Percentiles rank a stretch among this genome's conserved stretches.
These are phyloP conservation scores for Paramormyrops kingsleyae DNA, from an alignment of 2,113 vertebrate genomes.

Conservation along the genomic window DNA sequence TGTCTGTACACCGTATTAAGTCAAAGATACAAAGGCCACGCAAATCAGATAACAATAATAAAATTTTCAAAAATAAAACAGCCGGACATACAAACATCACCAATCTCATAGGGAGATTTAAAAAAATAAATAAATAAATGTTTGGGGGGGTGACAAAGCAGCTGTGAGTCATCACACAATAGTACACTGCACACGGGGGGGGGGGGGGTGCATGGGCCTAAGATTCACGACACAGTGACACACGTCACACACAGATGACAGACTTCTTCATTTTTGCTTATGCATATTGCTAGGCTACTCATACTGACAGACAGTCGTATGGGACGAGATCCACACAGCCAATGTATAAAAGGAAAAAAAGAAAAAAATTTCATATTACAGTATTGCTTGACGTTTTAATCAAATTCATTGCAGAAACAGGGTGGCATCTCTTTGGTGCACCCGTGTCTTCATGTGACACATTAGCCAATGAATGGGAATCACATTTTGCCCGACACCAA, in stretches of 20 bases:
- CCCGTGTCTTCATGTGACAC: conserved; percentile 23
- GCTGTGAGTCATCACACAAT: background rate
- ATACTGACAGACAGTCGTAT: background rate
- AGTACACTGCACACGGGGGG: background rate
- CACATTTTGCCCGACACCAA: background rate
- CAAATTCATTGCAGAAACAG: background rate
- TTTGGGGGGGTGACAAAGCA: background rate
- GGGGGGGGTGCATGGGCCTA: background rate
- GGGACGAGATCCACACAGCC: background rate
- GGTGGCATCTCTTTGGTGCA: conserved; percentile 48
- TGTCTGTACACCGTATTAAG: background rate
- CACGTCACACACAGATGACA: background rate
- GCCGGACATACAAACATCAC: background rate
- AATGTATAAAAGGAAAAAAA: background rate
- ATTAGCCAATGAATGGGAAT: background rate
- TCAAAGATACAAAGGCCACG: background rate
- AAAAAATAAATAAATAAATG: background rate
- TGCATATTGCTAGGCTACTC: background rate
- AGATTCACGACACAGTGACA: background rate
- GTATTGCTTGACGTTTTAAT: conserved; percentile 40
- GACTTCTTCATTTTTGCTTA: background rate
- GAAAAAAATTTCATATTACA: conserved; percentile 23
- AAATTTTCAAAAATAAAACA: background rate
- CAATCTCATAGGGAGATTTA: background rate
- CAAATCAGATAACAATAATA: background rate